Conservation (phyloP, 2,113 vertebrate species). For the Microcebus griseorufus region DNA sequence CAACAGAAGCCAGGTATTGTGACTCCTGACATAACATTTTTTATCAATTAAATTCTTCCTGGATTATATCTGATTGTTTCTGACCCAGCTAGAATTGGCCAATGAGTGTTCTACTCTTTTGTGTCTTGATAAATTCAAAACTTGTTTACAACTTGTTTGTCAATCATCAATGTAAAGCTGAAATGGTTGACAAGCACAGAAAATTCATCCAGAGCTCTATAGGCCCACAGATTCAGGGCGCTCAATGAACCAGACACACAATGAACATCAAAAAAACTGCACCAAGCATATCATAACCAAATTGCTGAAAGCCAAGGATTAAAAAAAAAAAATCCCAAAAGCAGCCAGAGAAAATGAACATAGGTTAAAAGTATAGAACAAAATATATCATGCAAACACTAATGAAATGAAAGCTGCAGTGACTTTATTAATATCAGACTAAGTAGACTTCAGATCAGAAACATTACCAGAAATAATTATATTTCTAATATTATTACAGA, state of each 20-base stretch:
- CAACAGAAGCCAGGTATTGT: not conserved
- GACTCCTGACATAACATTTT: not conserved
- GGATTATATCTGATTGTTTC: not conserved
- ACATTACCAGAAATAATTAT: not conserved
- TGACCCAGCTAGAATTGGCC: not conserved
- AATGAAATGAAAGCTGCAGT: not conserved
- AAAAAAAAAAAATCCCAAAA: not conserved
- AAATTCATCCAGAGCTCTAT: not conserved
- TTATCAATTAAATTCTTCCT: not conserved
- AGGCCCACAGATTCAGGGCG: not conserved
- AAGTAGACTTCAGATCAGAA: not conserved
- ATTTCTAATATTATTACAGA: not conserved
- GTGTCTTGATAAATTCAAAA: slow-evolving; percentile 22
- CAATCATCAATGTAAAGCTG: not conserved
- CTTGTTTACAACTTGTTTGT: not conserved
- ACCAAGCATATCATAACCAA: not conserved
- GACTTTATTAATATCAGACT: not conserved
- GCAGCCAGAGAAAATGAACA: not conserved
- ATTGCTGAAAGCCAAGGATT: not conserved
- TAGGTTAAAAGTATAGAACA: not conserved
- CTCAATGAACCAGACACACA: not conserved
- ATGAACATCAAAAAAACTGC: not conserved
- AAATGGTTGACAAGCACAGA: slow-evolving; percentile 26
- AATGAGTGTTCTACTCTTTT: not conserved
- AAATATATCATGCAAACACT: not conserved